phyloP scores from a whole-genome alignment of 2,888 invertebrate genomes.

The Hecatera dysodea region DNA sequence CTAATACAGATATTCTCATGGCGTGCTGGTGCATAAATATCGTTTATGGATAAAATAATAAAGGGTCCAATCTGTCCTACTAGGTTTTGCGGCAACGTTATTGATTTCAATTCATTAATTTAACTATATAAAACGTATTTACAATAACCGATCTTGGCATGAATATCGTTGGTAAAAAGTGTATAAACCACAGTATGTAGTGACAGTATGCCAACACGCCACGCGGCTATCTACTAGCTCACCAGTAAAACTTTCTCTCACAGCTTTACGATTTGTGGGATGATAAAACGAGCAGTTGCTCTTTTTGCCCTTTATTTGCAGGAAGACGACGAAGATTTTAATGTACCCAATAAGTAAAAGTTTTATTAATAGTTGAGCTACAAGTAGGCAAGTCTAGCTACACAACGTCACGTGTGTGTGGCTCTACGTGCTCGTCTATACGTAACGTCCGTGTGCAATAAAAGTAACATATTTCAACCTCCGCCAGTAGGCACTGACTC shows the following conservation, averaged over 20 bases:
- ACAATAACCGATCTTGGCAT: conserved; percentile 47
- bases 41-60: conserved; percentile 1
- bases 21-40: background rate
- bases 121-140: conserved; percentile 1
- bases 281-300: conserved; percentile 55
- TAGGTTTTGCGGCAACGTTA: background rate
- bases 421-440: background rate
- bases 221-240: conserved; percentile 26
- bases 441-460: background rate
- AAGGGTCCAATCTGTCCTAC: background rate
- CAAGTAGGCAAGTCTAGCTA: background rate
- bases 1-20: background rate
- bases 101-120: conserved; percentile 13
- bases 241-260: conserved; percentile 54
- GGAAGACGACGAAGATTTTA: conserved; percentile 34
- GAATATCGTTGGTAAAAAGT: conserved; percentile 36
- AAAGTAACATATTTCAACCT: too few species aligned
- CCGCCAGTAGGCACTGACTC: background rate
- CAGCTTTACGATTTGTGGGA: conserved; percentile 59
- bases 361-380: conserved; percentile 34
- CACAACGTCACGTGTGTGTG: background rate
- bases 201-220: conserved; percentile 54
- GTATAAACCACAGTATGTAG: conserved; percentile 40
- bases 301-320: conserved; percentile 38
- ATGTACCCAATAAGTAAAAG: conserved; percentile 31